Conservation (phyloP, 2,888 invertebrate species). For the Conistra vaccinii region DNA sequence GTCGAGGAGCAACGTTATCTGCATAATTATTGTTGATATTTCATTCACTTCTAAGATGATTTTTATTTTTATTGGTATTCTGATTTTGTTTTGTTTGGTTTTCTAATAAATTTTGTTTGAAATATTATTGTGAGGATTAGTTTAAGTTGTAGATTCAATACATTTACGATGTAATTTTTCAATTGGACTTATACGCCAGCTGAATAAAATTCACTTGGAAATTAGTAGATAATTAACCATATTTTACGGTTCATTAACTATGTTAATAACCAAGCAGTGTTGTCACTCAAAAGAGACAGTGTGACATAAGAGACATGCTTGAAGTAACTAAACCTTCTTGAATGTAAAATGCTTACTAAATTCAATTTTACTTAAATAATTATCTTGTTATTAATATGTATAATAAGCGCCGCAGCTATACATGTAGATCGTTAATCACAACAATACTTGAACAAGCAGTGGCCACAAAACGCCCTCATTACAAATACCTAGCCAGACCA, state of each 20-base stretch:
- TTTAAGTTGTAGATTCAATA: not conserved
- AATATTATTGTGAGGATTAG: not conserved
- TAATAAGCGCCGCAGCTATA: not conserved
- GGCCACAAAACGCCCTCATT: slow-evolving; percentile 59
- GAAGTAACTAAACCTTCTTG: not conserved
- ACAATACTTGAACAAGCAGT: slow-evolving; percentile 38
- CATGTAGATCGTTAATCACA: slow-evolving; percentile 3
- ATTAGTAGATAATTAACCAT: not conserved
- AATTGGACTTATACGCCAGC: not conserved
- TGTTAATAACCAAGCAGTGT: not conserved
- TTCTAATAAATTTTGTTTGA: not conserved
- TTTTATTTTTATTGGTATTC: not conserved
- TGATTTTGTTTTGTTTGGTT: not conserved
- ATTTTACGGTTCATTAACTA: not conserved
- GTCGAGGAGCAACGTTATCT: not conserved
- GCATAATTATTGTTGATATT: not conserved
- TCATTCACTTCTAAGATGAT: not conserved
- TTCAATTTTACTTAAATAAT: not conserved
- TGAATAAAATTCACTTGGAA: not conserved
- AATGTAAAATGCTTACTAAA: not conserved
- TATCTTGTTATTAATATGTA: not conserved
- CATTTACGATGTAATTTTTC: not conserved
- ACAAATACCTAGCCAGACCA: slow-evolving; percentile 53
- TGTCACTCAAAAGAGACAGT: not conserved
- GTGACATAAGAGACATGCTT: not conserved